Evolutionary conservation across 1,140 invertebrate species (phyloP), one percentile per base, ranked within the genome.

Genomic region (Galleria mellonella): DNA sequence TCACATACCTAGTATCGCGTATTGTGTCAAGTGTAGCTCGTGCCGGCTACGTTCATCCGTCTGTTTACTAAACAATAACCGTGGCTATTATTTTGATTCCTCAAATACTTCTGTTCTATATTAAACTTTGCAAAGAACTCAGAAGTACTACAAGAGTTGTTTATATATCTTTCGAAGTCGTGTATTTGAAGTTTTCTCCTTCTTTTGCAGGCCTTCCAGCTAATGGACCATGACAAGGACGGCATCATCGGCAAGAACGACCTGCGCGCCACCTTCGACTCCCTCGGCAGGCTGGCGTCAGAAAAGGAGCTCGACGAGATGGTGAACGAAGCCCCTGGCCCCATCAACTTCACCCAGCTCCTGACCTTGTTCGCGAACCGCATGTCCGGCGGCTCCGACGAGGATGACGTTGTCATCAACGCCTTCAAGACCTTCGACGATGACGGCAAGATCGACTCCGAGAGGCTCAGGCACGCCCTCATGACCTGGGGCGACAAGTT

Each of bases 151-250:
- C 17, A 38, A 27, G 8, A 23, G 17, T 35, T 33, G 5, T 64
- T 3, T 3, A 23, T 23, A 23, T 23, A 3, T 23, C 17, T 23
- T 23, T 23, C 17, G 2, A 23, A 2, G 17, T 3, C 17, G 17
- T 6, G 6, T 23, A 23, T 23, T 23, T 23, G 17, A 23, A 3
- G 17, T 23, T 23, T 3, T 23, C 17, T 23, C 17, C 6, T 38
- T 69, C 38, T 75, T 51, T 71, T 55, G 32, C 65, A 96, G 95
- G 96, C 96, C 74, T 99, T 99, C 93, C 93, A 95, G 86, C 92
- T 99, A 76, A 99, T 99, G 93, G 98, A 99, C 89, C 93, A 95
- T 87, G 96, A 99, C 89, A 97, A 98, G 88, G 98, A 99, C 87
- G 97, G 97, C 69, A 94, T 99, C 88, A 96, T 99, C 83, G 94